Base-by-base conservation (phyloP, 2,797 vertebrate genomes). In the Peromyscus aztecus region DNA sequence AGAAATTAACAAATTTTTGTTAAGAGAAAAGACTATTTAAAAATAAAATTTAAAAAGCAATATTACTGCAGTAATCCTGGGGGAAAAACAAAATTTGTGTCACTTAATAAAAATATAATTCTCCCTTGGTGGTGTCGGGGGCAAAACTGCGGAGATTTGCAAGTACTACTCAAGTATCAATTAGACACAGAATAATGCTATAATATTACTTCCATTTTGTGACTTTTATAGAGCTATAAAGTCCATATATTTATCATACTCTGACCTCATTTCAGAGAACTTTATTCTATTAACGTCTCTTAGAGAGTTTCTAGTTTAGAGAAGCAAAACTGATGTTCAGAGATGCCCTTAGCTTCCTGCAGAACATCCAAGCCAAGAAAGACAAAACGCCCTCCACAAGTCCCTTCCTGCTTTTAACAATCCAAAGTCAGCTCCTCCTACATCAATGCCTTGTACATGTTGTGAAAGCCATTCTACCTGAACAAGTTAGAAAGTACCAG, bases 171-270 rank as follows among this genome's bases (percentile, higher is more conserved):
- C 67, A 12, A 77, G 6, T 81, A 24, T 71, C 24, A 89, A 91
- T 13, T 57, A 92, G 81, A 81, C 73, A 67, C 11, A 87, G 3
- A 3, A 93, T 34, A 65, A 84, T 69, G 8, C 2, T 46, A 85
- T 57, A 94, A 63, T 95, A 96, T 59, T 67, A 71, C 6, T 82
- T 65, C 34, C 17, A 84, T 57, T 89, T 69, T 87, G 4, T 59
- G 75, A 65, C 29, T 63, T 52, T 69, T 89, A 37, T 57, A 61
- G 49, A 9, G 87, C 19, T 69, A 6, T 67, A 29, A 29, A 85
- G 10, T 65, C 55, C 7, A 76, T 67, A 52, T 92, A 49, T 7
- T 76, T 57, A 11, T 78, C 5, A 87, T 14, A 46, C 63, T 81
- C 71, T 93, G 57, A 52, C 23, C 31, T 90, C 1, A 91, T 61